These are phyloP conservation scores for Monopterus albus DNA, from an alignment of 2,113 vertebrate genomes.

Conservation along the genomic window DNA sequence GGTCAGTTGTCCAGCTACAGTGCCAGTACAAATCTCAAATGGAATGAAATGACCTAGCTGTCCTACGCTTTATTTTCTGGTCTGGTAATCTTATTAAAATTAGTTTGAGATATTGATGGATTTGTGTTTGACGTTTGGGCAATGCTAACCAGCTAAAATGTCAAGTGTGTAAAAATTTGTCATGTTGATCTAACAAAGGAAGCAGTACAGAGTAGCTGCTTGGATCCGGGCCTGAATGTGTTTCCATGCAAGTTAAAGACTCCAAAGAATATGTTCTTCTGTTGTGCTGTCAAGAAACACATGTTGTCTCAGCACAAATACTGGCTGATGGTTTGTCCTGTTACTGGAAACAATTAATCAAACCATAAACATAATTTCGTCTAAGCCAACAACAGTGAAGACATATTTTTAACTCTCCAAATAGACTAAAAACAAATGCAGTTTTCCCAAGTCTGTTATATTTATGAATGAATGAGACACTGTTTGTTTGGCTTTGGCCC, in stretches of 20 bases:
- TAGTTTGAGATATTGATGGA: not conserved
- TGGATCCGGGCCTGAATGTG: too few relatives aligned
- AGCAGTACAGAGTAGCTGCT: too few relatives aligned
- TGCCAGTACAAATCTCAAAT: too few relatives aligned
- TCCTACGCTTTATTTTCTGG: not conserved
- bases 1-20: slow-evolving; percentile 79
- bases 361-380: not conserved
- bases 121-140: not conserved
- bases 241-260: slow-evolving; percentile 1
- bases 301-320: not conserved
- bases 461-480: not conserved
- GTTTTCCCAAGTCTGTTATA: not conserved
- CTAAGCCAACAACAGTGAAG: not conserved
- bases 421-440: not conserved
- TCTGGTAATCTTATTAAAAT: not conserved
- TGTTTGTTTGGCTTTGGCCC: not conserved
- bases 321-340: not conserved
- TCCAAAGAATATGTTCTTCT: not conserved
- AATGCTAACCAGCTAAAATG: not conserved
- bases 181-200: not conserved
- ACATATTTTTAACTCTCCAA: not conserved
- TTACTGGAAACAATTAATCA: not conserved
- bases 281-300: too few relatives aligned
- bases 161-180: not conserved
- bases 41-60: not conserved